phyloP scores from a whole-genome alignment of 2,113 vertebrate species.

The Macrotus californicus region DNA sequence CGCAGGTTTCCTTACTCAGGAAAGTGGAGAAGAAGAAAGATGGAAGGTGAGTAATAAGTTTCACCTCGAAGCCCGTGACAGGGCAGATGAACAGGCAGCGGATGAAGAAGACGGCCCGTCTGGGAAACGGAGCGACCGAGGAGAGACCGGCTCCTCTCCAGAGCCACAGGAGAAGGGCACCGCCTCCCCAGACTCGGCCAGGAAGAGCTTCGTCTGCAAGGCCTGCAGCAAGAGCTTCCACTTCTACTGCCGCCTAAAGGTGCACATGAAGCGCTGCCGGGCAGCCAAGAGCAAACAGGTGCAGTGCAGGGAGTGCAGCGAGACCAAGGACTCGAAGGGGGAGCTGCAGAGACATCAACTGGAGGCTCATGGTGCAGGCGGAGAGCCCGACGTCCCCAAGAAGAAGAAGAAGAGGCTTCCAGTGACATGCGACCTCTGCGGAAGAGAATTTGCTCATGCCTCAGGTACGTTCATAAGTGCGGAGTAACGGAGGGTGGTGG shows the following conservation, averaged over 20 bases:
- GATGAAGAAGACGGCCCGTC: conserved; percentile 31
- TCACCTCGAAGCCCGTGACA: conserved; percentile 54
- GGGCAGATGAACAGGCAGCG: conserved; percentile 52
- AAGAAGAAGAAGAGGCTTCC: conserved; percentile 81
- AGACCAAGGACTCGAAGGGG: conserved; percentile 71
- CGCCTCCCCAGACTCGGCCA: conserved; percentile 56
- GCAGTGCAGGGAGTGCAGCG: conserved; percentile 77
- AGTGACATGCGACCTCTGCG: conserved; percentile 84
- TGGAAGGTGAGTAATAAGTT: conserved; percentile 65
- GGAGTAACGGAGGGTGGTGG: accelerated
- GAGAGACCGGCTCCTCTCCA: background rate
- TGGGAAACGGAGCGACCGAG: background rate
- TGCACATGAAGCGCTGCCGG: conserved; percentile 83
- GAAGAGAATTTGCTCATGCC: conserved; percentile 87
- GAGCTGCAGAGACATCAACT: conserved; percentile 83
- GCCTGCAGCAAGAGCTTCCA: conserved; percentile 87
- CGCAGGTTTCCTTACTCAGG: conserved; percentile 70
- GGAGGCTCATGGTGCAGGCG: conserved; percentile 67
- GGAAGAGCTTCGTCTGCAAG: conserved; percentile 82
- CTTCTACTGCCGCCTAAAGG: conserved; percentile 86
- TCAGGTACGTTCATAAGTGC: conserved; percentile 78
- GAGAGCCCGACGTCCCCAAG: conserved; percentile 1
- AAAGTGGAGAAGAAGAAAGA: conserved; percentile 27
- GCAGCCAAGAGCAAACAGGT: conserved; percentile 78
- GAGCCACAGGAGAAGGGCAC: conserved; percentile 49